Evolutionary conservation across 2,113 vertebrate species (phyloP).

Genomic region (Sakesphorus luctuosus): DNA sequence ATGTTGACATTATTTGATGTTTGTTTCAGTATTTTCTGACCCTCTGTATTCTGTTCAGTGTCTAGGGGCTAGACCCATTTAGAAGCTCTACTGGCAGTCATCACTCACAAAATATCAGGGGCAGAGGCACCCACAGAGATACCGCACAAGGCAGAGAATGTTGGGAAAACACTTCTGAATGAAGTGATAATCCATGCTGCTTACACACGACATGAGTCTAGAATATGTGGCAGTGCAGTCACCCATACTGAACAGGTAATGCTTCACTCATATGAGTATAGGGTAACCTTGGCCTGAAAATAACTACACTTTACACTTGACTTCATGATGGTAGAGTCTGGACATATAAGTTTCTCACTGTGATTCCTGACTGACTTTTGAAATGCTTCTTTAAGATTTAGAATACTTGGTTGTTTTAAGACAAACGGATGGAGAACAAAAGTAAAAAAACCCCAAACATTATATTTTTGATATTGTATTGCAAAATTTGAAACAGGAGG

Average conservation of each 20-base stretch:
- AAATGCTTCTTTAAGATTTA: neutral
- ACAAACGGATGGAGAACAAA: neutral
- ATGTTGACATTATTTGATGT: neutral
- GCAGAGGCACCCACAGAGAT: neutral
- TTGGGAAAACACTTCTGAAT: neutral
- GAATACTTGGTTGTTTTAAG: neutral
- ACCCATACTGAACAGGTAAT: neutral
- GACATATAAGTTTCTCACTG: neutral
- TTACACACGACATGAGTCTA: fast-evolving
- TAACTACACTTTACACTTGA: neutral
- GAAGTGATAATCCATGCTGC: neutral
- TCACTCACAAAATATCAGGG: neutral
- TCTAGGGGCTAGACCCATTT: neutral
- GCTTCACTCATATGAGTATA: neutral
- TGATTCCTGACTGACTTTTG: neutral
- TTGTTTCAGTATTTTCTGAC: neutral
- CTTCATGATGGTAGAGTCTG: neutral
- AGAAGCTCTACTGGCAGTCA: neutral
- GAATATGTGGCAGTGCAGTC: neutral
- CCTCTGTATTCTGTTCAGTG: neutral
- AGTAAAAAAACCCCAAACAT: neutral
- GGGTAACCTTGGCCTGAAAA: neutral
- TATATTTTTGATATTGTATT: neutral
- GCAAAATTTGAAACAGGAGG: neutral
- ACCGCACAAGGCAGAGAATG: neutral